Evolutionary conservation across 2,797 vertebrate species (phyloP), one percentile per base, ranked within the genome.

Genomic region (Hypotaenidia philippensis): DNA sequence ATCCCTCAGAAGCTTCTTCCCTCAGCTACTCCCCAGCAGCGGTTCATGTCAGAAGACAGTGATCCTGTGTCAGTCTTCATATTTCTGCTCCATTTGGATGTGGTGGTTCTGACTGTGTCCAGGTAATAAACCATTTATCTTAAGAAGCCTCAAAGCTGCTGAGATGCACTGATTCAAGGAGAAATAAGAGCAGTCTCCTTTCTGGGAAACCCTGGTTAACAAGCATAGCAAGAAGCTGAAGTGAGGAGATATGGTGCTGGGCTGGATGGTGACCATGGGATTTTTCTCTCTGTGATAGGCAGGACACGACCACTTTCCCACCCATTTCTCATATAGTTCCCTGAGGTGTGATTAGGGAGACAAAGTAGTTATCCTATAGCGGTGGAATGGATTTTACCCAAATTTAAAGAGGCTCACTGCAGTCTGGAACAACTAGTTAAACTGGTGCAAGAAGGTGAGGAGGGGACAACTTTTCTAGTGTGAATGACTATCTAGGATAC

Each of bases 291-390:
- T 56, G 12, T 52, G 52, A 14, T 23, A 36, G 59, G 31, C 44
- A 76, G n/a, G 34, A 56, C 0, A 0, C 29, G 32, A n/a, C 17
- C 4, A 17, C 81, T 93, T 83, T 2, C 0, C 2, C 50, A 29
- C 14, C 31, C 4, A 1, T 86, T 91, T 86, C 27, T 79, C 13
- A 13, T 36, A 4, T 4, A 31, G 36, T 47, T 89, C 26, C 44
- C 2, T 29, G 4, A 14, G 23, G 6, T 11, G n/a, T 29, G 40
- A 40, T 53, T 44, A 63, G 34, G 20, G 18, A 85, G 21, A n/a
- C 14, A 56, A 84, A 81, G 3, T 38, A 57, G 36, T 53, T 2
- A 27, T 22, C 10, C 6, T 34, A 17, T 52, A 81, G 40, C 22
- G 45, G 19, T 31, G 6, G 44, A 83, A 59, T 40, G 32, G 56